These are phyloP conservation scores for Endotricha flammealis DNA, from an alignment of 2,888 invertebrate genomes.

Conservation along the genomic window DNA sequence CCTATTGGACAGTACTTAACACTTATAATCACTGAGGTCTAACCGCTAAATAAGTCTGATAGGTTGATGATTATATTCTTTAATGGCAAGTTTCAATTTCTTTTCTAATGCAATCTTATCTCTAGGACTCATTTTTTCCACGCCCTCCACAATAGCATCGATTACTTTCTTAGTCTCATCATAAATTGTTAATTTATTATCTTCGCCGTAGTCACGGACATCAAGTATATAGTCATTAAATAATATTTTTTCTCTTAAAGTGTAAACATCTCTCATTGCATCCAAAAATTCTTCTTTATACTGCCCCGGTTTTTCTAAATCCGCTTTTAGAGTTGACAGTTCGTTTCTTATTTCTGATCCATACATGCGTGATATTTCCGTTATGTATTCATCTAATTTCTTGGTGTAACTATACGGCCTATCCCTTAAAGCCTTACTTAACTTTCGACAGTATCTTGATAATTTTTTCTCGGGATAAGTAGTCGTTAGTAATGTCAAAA, in stretches of 20 bases:
- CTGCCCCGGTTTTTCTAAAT: constrained; percentile 25
- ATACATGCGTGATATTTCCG: constrained; percentile 29
- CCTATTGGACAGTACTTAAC: too few relatives aligned
- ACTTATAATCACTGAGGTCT: too few relatives aligned
- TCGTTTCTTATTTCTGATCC: constrained; percentile 30
- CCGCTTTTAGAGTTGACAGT: constrained; percentile 26
- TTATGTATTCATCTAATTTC: constrained; percentile 32
- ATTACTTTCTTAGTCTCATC: constrained; percentile 27
- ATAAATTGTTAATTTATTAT: constrained; percentile 19
- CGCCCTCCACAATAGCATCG: constrained; percentile 23
- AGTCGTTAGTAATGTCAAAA: constrained; percentile 33
- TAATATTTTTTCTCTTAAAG: constrained; percentile 28
- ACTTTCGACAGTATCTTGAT: constrained; percentile 29
- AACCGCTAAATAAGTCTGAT: too few relatives aligned
- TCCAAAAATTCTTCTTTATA: constrained; percentile 32
- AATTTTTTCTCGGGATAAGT: constrained; percentile 33
- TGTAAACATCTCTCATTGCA: constrained; percentile 42
- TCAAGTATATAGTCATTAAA: constrained; percentile 44
- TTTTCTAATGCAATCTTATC: constrained; percentile 25
- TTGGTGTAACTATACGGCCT: constrained; percentile 29
- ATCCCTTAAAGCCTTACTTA: constrained; percentile 28
- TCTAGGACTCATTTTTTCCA: constrained; percentile 19
- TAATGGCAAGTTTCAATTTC: constrained; percentile 33
- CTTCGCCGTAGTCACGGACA: constrained; percentile 25
- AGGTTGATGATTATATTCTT: too few relatives aligned